Percentiles rank a stretch among this genome's conserved stretches.
phyloP scores from a whole-genome alignment of 2,797 vertebrate species.

The Alfaro cultratus region DNA sequence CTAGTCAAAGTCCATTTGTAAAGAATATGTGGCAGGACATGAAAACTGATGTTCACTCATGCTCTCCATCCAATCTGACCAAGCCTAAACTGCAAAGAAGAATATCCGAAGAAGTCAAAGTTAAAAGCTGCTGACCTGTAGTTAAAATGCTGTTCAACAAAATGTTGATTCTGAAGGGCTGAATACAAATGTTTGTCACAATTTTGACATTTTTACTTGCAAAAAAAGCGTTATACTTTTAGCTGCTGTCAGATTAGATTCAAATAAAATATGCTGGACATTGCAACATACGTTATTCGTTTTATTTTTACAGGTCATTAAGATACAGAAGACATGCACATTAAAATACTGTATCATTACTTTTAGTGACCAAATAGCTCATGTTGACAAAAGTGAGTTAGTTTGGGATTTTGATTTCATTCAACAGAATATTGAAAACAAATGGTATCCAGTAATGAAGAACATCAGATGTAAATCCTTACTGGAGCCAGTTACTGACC shows the following conservation, averaged over 20 bases:
- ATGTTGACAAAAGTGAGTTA: background rate
- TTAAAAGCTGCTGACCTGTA: background rate
- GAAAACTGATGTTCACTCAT: background rate
- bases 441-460: background rate
- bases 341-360: background rate
- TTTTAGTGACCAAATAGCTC: background rate
- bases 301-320: too few relatives aligned
- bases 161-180: background rate
- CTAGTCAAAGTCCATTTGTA: background rate
- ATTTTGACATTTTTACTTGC: background rate
- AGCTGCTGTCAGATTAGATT: background rate
- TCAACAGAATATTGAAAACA: background rate
- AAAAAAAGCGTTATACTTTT: background rate
- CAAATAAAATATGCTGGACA: background rate
- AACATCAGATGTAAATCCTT: conserved; percentile 1
- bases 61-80: too few relatives aligned
- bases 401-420: background rate
- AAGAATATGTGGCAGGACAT: background rate
- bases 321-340: background rate
- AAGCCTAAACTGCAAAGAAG: background rate
- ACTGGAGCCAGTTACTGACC: background rate
- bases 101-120: background rate
- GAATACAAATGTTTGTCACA: background rate
- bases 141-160: background rate
- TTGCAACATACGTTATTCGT: too few relatives aligned